Conservation (phyloP, 2,888 invertebrate genomes). For the Nomada ferruginata region DNA sequence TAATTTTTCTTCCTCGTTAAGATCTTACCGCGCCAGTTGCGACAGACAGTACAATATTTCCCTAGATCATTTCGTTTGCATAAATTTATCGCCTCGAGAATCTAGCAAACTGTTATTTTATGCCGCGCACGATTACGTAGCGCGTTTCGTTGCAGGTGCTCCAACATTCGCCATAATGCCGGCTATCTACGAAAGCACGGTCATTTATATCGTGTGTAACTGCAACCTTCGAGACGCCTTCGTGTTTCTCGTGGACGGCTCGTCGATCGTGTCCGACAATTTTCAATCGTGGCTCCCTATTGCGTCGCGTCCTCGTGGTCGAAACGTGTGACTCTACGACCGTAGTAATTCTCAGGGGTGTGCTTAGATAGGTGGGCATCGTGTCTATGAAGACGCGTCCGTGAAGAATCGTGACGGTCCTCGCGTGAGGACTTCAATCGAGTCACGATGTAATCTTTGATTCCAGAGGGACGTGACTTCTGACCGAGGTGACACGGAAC, state of each 20-base stretch:
- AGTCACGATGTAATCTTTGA: constrained; percentile 70
- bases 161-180: constrained; percentile 27
- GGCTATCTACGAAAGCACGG: constrained; percentile 37
- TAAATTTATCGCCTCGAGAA: constrained; percentile 10
- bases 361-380: constrained; percentile 31
- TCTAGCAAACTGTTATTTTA: constrained; percentile 15
- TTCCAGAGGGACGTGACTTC: constrained; percentile 72
- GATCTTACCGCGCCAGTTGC: not conserved
- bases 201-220: constrained; percentile 49
- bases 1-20: no score
- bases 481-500: constrained; percentile 64
- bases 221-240: constrained; percentile 26
- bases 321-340: constrained; percentile 44
- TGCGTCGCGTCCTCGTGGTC: constrained; percentile 25
- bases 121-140: constrained; percentile 23
- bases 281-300: constrained; percentile 36
- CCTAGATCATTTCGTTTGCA: not conserved
- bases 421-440: constrained; percentile 63
- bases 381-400: constrained; percentile 62
- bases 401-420: constrained; percentile 68
- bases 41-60: not conserved
- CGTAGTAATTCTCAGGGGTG: constrained; percentile 60
- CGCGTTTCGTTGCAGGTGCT: constrained; percentile 29
- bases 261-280: constrained; percentile 36
- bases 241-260: not conserved